These are phyloP conservation scores for Campoletis sonorensis DNA, from an alignment of 1,140 invertebrate genomes.

Conservation along the genomic window DNA sequence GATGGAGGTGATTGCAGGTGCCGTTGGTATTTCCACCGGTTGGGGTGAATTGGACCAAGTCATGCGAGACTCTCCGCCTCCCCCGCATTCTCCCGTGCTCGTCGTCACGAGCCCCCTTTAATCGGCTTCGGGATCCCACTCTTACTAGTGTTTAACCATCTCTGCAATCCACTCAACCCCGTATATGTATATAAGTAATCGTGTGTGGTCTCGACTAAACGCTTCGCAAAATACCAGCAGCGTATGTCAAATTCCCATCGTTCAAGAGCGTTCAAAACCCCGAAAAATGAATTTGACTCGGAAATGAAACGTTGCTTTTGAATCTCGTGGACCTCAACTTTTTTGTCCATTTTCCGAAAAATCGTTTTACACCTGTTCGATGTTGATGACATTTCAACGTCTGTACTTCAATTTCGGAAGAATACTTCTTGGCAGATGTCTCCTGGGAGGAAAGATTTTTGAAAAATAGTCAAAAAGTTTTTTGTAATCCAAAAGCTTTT, in stretches of 20 bases:
- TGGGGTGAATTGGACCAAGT: constrained; percentile 55
- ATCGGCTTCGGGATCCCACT: constrained; percentile 40
- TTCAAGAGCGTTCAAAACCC: neutral
- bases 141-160: constrained; percentile 6
- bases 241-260: constrained; percentile 9
- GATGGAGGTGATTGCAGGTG: constrained; percentile 20
- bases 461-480: too few species aligned
- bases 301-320: constrained; percentile 42
- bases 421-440: too few species aligned
- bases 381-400: too few species aligned
- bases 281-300: constrained; percentile 17
- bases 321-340: neutral
- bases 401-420: too few species aligned
- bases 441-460: too few species aligned
- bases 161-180: neutral
- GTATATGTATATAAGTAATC: neutral
- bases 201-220: neutral
- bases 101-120: constrained; percentile 49
- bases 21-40: constrained; percentile 53
- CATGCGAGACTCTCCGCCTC: constrained; percentile 46
- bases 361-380: neutral
- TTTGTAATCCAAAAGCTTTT: too few species aligned
- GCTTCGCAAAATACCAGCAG: constrained; percentile 15
- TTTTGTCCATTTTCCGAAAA: too few species aligned
- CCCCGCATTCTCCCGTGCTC: neutral